A percentile compares a stretch with the other conserved stretches of the same genome.
Evolutionary conservation across 2,888 invertebrate genomes (phyloP).

Genomic region (Leucophenga montana): DNA sequence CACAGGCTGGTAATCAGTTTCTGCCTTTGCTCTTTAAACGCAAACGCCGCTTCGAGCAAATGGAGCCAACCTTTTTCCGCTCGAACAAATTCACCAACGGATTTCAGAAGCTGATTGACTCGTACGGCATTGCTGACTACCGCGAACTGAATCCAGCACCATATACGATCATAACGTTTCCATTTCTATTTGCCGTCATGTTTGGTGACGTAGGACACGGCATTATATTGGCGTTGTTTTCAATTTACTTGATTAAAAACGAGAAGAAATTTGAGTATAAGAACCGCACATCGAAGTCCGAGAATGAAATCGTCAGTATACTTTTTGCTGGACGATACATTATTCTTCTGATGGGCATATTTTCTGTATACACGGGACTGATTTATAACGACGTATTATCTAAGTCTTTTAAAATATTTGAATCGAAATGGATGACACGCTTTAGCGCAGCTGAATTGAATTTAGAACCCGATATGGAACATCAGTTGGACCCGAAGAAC

Average conservation of each 20-base stretch:
- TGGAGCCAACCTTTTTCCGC: slow-evolving; percentile 86
- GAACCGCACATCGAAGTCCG: slow-evolving; percentile 72
- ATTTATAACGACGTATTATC: slow-evolving; percentile 98
- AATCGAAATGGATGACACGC: slow-evolving; percentile 82
- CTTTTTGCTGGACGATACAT: slow-evolving; percentile 98
- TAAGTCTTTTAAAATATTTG: slow-evolving; percentile 93
- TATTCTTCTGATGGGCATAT: slow-evolving; percentile 94
- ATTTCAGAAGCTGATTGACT: slow-evolving; percentile 86
- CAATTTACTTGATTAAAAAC: slow-evolving; percentile 83
- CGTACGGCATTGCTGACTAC: slow-evolving; percentile 95
- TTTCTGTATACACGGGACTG: slow-evolving; percentile 97
- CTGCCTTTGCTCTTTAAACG: slow-evolving; percentile 82
- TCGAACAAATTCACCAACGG: slow-evolving; percentile 93
- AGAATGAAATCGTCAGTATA: slow-evolving; percentile 93
- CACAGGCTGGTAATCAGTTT: slow-evolving; percentile 65
- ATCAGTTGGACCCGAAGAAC: slow-evolving; percentile 79
- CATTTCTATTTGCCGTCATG: slow-evolving; percentile 96
- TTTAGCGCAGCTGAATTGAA: slow-evolving; percentile 72
- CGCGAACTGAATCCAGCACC: slow-evolving; percentile 93
- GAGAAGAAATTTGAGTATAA: slow-evolving; percentile 82
- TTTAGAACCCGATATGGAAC: slow-evolving; percentile 63
- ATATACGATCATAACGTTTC: slow-evolving; percentile 93
- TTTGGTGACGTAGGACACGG: slow-evolving; percentile 97
- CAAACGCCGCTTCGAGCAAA: slow-evolving; percentile 7
- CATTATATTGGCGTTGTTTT: slow-evolving; percentile 85